Conservation (phyloP, 2,888 invertebrate genomes). For the Plebejus argus region DNA sequence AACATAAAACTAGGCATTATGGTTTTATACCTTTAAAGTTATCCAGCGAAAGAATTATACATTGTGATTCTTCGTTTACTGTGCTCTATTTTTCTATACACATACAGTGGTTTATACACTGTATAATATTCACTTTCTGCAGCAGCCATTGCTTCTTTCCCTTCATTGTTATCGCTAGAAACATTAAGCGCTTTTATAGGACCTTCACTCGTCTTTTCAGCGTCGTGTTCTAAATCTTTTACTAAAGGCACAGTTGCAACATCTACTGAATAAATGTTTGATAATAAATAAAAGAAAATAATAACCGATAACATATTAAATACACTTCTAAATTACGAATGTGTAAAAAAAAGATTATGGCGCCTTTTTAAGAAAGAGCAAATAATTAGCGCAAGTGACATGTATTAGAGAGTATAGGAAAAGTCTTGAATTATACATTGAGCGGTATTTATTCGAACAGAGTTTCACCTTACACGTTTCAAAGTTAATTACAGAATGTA, state of each 20-base stretch:
- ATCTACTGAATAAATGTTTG: background rate
- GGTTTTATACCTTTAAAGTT: slow-evolving; percentile 38
- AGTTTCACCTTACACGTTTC: no score
- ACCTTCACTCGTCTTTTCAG: background rate
- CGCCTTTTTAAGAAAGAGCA: background rate
- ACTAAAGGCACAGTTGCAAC: background rate
- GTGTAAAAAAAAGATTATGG: background rate
- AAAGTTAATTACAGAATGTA: no score
- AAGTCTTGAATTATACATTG: no score
- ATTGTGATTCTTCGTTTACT: slow-evolving; percentile 68
- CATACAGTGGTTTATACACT: slow-evolving; percentile 65
- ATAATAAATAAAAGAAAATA: background rate
- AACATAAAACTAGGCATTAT: no score
- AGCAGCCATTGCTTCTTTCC: slow-evolving; percentile 50
- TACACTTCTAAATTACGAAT: background rate
- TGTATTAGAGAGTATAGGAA: no score
- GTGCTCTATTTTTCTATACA: slow-evolving; percentile 67
- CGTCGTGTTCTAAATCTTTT: background rate
- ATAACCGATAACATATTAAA: background rate
- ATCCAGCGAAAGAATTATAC: slow-evolving; percentile 72
- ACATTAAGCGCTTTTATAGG: background rate
- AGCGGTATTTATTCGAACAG: no score
- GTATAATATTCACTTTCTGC: slow-evolving; percentile 57
- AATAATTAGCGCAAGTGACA: background rate
- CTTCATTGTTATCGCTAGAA: background rate